Conservation (phyloP, 1,140 invertebrate species). For the Tigriopus japonicus region DNA sequence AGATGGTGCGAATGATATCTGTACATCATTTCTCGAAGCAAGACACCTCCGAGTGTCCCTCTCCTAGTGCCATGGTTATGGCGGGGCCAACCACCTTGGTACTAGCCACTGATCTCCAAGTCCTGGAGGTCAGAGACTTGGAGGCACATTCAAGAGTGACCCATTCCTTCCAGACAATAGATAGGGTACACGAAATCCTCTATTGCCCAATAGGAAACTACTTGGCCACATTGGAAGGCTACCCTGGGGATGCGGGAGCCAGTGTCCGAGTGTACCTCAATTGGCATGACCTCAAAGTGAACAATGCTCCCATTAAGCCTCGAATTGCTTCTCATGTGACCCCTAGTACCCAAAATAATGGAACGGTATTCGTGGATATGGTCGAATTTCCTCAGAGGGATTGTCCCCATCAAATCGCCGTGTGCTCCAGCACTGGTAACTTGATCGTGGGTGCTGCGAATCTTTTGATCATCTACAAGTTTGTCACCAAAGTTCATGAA, state of each 20-base stretch:
- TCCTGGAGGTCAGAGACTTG: neutral
- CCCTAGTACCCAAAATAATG: neutral
- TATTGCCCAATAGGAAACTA: neutral
- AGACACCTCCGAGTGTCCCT: neutral
- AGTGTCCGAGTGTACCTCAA: neutral
- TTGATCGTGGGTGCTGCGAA: neutral
- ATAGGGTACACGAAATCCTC: neutral
- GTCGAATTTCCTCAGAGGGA: constrained; percentile 4
- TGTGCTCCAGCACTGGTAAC: constrained; percentile 8
- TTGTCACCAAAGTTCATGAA: neutral
- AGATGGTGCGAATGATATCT: constrained; percentile 6
- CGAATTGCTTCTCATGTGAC: neutral
- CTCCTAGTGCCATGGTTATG: neutral
- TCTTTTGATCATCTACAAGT: neutral
- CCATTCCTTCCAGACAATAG: constrained; percentile 1
- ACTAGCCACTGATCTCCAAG: neutral
- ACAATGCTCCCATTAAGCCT: neutral
- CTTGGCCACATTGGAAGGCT: neutral
- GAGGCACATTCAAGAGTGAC: neutral
- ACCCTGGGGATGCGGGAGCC: neutral
- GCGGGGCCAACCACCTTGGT: neutral
- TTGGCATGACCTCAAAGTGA: neutral
- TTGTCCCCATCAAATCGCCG: neutral
- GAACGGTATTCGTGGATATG: neutral
- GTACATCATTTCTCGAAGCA: constrained; percentile 5